These are phyloP conservation scores for Chloropsis cyanopogon DNA, from an alignment of 2,113 vertebrate genomes.

Conservation along the genomic window DNA sequence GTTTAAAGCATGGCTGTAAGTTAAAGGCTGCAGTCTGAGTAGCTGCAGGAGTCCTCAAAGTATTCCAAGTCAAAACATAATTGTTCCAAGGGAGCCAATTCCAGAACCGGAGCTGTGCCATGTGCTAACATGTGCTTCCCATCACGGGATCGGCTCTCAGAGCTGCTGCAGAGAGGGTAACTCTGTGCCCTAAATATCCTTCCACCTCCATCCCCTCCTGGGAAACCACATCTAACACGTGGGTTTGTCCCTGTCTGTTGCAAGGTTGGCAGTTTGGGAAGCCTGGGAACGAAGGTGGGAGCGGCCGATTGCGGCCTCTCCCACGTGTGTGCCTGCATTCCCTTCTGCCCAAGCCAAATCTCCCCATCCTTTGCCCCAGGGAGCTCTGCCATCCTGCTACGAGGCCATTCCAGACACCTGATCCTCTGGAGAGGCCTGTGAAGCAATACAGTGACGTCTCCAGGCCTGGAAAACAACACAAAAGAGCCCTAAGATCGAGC, in stretches of 20 bases:
- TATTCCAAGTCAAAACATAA: not conserved
- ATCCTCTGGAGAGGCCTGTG: not conserved
- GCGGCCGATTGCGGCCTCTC: not conserved
- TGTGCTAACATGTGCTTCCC: not conserved
- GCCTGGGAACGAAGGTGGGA: not conserved
- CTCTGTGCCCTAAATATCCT: not conserved
- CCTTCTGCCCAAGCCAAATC: not conserved
- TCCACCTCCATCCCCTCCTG: not conserved
- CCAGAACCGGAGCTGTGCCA: not conserved
- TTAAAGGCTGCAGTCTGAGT: not conserved
- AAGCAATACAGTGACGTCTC: not conserved
- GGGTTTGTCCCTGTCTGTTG: not conserved
- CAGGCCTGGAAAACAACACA: not conserved
- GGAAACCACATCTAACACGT: not conserved
- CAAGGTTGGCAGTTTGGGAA: not conserved
- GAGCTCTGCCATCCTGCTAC: not conserved
- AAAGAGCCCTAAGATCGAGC: not conserved
- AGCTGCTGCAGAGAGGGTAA: not conserved
- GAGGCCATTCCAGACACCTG: not conserved
- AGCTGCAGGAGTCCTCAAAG: conserved; percentile 4
- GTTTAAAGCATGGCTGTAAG: not conserved
- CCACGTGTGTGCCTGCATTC: not conserved
- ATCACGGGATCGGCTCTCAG: not conserved
- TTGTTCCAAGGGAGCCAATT: not conserved
- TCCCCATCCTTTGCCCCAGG: not conserved